Base-by-base conservation (phyloP, 2,888 invertebrate genomes). In the Eledone cirrhosa region DNA sequence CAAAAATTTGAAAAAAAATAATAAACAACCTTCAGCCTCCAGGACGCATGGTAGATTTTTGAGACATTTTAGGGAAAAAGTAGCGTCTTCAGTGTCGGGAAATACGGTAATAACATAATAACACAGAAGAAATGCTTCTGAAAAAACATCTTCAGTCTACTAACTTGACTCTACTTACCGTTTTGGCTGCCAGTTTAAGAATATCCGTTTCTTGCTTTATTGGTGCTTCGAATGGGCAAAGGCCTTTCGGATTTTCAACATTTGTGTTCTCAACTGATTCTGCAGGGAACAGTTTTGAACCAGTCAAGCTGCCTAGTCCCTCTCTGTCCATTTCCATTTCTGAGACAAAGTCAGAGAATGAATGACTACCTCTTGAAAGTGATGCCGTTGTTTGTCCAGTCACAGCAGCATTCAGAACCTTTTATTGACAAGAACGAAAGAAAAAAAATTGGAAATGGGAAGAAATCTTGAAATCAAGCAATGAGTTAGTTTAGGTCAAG, bases 111-210 rank as follows among this genome's bases (percentile, higher is more conserved):
- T n/a, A n/a, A 41, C 11, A 3, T 1, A 41, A 8, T 41, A 41
- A 41, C 41, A 41, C 2, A 41, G 2, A 1, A 0, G 0, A 41
- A 41, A 41, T 41, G 41, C 11, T 5, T 41, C 41, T 41, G 11
- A 8, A 41, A 41, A 41, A 41, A 41, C 11, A 41, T 41, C 41
- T 41, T 11, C 41, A 41, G 41, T 41, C 11, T 41, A n/a, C n/a
- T 11, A 41, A 41, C 41, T 2, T n/a, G n/a, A 41, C 11, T 14
- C 63, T 47, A 82, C 88, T 87, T 89, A 93, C 93, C 91, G 92
- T 92, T 90, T 92, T 92, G 8, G 93, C 93, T 78, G 94, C 93
- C 69, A 93, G 90, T 81, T 88, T 87, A 27, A 91, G 86, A 41
- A 87, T 84, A 78, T 88, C 85, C 11, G 82, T 83, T 31, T 86